phyloP scores from a whole-genome alignment of 2,888 invertebrate species.

The Scaptomyza flava region DNA sequence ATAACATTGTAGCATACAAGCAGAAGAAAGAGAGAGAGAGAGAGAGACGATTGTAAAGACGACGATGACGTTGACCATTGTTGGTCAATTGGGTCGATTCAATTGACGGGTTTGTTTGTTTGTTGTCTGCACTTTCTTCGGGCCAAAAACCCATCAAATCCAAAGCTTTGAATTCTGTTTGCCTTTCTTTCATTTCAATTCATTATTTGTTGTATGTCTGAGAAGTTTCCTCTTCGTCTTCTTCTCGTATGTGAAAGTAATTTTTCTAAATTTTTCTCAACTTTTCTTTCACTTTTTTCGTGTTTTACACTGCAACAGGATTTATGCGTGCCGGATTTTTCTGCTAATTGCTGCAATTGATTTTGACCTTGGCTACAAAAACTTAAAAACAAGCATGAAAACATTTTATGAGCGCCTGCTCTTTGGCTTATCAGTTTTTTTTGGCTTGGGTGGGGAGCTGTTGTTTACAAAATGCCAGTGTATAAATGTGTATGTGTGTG shows the following conservation, averaged over 20 bases:
- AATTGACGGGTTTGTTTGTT: conserved; percentile 46
- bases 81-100: conserved; percentile 78
- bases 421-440: conserved; percentile 36
- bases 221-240: conserved; percentile 51
- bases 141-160: conserved; percentile 36
- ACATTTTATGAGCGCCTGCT: conserved; percentile 40
- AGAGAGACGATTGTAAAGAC: neutral
- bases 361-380: conserved; percentile 62
- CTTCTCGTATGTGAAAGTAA: conserved; percentile 65
- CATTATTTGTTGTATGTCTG: conserved; percentile 20
- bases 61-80: conserved; percentile 41
- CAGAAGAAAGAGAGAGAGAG: conserved; percentile 8
- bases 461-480: conserved; percentile 79
- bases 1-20: conserved; percentile 20
- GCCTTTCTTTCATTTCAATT: conserved; percentile 46
- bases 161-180: conserved; percentile 35
- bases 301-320: conserved; percentile 41
- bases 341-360: conserved; percentile 35
- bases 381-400: conserved; percentile 24
- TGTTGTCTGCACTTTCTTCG: conserved; percentile 64
- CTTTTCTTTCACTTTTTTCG: too few species aligned
- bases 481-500: conserved; percentile 8
- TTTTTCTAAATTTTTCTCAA: conserved; percentile 9
- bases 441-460: conserved; percentile 6
- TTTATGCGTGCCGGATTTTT: conserved; percentile 23